phyloP scores from a whole-genome alignment of 2,113 vertebrate species.

The Paralichthys olivaceus region DNA sequence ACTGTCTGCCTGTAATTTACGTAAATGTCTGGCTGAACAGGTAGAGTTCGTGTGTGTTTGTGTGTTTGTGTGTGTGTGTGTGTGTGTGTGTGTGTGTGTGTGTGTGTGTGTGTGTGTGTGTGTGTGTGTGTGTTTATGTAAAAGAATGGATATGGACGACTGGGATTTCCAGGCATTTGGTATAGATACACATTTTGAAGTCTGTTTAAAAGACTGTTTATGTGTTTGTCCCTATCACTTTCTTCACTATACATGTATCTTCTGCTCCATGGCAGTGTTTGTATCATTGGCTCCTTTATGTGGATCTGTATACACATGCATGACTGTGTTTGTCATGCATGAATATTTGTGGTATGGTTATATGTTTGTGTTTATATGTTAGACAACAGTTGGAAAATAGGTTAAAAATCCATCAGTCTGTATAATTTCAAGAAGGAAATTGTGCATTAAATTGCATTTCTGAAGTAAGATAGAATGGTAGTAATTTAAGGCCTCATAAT shows the following conservation, averaged over 20 bases:
- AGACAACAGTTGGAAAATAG: background rate
- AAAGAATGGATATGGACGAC: conserved; percentile 26
- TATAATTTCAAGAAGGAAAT: too few species aligned
- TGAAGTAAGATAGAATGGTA: background rate
- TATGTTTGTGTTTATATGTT: background rate
- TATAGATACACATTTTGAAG: too few species aligned
- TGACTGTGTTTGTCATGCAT: conserved; percentile 1
- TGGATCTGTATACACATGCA: background rate
- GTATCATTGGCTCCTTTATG: background rate
- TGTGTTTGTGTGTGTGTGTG: background rate
- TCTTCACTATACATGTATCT: conserved; percentile 1
- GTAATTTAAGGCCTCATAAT: background rate
- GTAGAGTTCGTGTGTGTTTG: conserved; percentile 7
- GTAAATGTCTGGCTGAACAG: conserved; percentile 37
- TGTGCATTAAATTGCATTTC: background rate
- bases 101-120: background rate
- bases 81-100: background rate
- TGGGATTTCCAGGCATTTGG: background rate
- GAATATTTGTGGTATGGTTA: background rate
- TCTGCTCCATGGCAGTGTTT: conserved; percentile 10
- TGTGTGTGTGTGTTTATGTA: background rate
- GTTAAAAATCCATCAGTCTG: too few species aligned
- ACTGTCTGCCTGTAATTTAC: conserved; percentile 43
- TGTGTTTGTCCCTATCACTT: background rate
- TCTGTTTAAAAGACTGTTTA: background rate